These are phyloP conservation scores for Alviniconcha marisindica DNA, from an alignment of 1,140 invertebrate genomes.

Conservation along the genomic window DNA sequence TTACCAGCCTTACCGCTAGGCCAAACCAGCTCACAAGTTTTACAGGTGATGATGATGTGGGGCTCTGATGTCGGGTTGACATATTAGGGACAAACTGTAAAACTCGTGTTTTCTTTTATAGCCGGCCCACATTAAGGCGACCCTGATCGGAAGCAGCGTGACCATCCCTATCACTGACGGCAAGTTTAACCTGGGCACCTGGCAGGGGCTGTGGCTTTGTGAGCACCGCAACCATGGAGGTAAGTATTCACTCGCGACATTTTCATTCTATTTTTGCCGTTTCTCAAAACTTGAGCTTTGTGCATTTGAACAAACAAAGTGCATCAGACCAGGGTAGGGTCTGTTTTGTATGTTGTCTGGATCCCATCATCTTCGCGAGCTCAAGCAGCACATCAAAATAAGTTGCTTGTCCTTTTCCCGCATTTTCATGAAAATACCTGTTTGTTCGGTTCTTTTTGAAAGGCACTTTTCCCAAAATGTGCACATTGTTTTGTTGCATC, in stretches of 20 bases:
- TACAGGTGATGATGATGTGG: no score
- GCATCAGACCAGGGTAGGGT: neutral
- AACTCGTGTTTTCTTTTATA: no score
- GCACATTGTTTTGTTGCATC: no score
- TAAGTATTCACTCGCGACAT: conserved; percentile 40
- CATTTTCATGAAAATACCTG: neutral
- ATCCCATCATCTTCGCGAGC: neutral
- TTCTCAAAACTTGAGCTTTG: neutral
- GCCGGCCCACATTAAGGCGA: conserved; percentile 98
- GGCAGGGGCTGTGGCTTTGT: conserved; percentile 98
- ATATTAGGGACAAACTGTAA: no score
- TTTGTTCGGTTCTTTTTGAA: no score
- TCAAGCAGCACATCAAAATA: neutral
- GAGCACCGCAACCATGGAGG: conserved; percentile 94
- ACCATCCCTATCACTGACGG: conserved; percentile 97
- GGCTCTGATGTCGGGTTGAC: no score
- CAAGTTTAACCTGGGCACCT: conserved; percentile 94
- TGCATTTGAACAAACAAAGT: neutral
- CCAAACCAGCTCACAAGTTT: no score
- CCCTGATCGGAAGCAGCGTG: conserved; percentile 95
- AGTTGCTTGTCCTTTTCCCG: neutral
- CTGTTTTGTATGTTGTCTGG: neutral
- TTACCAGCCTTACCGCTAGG: no score
- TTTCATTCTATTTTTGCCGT: neutral
- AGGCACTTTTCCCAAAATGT: no score